Evolutionary conservation across 2,888 invertebrate genomes (phyloP).

Genomic region (Metellina segmentata): DNA sequence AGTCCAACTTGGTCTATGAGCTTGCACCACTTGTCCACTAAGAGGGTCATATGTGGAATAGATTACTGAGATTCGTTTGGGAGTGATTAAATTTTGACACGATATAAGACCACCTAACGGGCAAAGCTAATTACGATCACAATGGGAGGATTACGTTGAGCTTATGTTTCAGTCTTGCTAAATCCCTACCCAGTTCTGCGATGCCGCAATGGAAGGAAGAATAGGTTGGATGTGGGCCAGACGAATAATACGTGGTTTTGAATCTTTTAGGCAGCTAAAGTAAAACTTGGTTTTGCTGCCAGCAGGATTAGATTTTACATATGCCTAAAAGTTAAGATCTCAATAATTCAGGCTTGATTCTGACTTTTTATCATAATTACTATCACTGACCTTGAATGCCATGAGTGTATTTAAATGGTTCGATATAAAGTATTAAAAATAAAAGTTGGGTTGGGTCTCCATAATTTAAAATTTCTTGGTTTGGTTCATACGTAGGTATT

Average conservation of each 20-base stretch:
- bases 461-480: no score
- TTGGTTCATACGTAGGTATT: no score
- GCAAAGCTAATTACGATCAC: conserved; percentile 61
- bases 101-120: conserved; percentile 41
- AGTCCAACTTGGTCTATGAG: neutral
- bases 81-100: conserved; percentile 61
- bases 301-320: no score
- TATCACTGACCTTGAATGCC: no score
- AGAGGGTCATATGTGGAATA: neutral
- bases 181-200: conserved; percentile 15
- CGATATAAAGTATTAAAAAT: no score
- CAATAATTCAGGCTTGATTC: no score
- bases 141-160: conserved; percentile 41
- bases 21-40: neutral
- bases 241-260: conserved; percentile 1
- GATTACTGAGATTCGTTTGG: conserved; percentile 28
- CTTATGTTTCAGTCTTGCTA: conserved; percentile 47
- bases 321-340: no score
- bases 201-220: conserved; percentile 3
- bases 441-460: no score
- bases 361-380: no score
- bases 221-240: conserved; percentile 12
- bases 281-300: neutral
- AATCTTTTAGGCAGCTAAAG: neutral
- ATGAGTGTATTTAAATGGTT: no score